Conservation (phyloP, 2,797 vertebrate genomes). For the Tenualosa ilisha region DNA sequence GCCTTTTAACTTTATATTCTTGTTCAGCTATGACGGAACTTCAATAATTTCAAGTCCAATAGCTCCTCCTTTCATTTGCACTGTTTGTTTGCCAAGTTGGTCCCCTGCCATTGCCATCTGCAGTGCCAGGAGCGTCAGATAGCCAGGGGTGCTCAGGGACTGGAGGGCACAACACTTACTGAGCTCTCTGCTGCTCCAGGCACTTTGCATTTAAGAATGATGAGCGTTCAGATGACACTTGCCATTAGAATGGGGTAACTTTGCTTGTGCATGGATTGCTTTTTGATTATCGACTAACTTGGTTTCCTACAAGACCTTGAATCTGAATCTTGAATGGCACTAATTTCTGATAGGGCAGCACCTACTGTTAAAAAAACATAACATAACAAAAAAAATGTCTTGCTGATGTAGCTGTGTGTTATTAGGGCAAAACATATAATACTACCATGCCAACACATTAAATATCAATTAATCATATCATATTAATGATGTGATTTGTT, state of each 20-base stretch:
- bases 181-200: background rate
- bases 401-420: background rate
- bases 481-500: no score
- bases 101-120: conserved; percentile 3
- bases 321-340: background rate
- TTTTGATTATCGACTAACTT: background rate
- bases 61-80: background rate
- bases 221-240: background rate
- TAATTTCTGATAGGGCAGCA: background rate
- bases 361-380: background rate
- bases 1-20: background rate
- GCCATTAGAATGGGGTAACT: background rate
- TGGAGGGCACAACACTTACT: background rate
- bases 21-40: background rate
- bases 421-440: background rate
- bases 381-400: background rate
- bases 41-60: background rate
- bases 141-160: conserved; percentile 19
- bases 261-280: background rate
- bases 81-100: conserved; percentile 7
- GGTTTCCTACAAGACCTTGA: background rate
- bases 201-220: background rate
- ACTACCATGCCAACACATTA: background rate
- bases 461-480: no score
- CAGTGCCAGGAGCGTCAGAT: background rate